These are phyloP conservation scores for Palythoa heliodiscus DNA, from an alignment of 92 coral and sea anemone genomes.

Conservation along the genomic window DNA sequence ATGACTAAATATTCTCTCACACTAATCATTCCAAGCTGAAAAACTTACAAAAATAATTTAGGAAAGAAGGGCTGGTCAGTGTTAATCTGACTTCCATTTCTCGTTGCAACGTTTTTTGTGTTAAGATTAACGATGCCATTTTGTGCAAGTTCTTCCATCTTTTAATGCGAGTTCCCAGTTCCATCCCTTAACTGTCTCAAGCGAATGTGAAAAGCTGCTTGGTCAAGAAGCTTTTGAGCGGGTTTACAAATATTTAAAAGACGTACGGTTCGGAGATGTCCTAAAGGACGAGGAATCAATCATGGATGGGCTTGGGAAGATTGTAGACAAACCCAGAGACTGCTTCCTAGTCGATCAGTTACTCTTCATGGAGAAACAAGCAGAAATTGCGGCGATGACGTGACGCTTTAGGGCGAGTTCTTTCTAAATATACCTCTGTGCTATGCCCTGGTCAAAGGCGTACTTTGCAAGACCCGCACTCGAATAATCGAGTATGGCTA, in stretches of 20 bases:
- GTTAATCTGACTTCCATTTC: too few species aligned
- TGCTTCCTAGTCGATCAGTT: slow-evolving; percentile 95
- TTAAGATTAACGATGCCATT: too few species aligned
- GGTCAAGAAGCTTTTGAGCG: slow-evolving; percentile 73
- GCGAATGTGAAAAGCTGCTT: slow-evolving; percentile 85
- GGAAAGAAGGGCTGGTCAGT: too few species aligned
- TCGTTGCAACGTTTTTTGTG: too few species aligned
- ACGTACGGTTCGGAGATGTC: slow-evolving; percentile 82
- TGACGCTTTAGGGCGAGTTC: slow-evolving; percentile 3
- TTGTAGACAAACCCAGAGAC: slow-evolving; percentile 86
- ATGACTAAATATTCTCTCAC: too few species aligned
- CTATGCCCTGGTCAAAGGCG: neutral
- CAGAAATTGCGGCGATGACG: slow-evolving; percentile 89
- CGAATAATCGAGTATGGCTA: too few species aligned
- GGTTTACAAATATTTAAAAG: slow-evolving; percentile 73
- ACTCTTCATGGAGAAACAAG: slow-evolving; percentile 95
- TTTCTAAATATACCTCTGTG: neutral
- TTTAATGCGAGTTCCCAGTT: neutral
- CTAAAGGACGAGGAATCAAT: slow-evolving; percentile 71
- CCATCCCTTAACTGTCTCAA: slow-evolving; percentile 60
- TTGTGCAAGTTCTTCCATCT: neutral
- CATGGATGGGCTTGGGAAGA: slow-evolving; percentile 77
- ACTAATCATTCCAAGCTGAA: too few species aligned
- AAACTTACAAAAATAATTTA: too few species aligned
- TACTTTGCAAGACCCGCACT: too few species aligned